A percentile compares a stretch with the other conserved stretches of the same genome.
Conservation (phyloP, 2,888 invertebrate genomes). For the Schizotus pectinicornis region DNA sequence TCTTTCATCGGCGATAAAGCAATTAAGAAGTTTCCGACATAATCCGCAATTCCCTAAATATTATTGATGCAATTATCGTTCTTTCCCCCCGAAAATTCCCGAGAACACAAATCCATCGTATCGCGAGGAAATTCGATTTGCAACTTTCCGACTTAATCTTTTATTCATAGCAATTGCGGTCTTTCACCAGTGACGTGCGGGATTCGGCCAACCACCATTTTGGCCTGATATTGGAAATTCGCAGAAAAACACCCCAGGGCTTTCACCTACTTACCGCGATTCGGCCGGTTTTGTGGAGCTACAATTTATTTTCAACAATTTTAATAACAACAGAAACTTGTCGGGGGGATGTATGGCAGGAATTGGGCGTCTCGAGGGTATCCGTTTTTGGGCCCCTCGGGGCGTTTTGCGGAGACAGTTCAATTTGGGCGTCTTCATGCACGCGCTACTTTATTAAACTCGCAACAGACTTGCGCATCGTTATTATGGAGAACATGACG, state of each 20-base stretch:
- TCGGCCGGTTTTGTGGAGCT: too few relatives aligned
- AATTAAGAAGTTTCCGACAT: background rate
- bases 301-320: too few relatives aligned
- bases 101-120: too few relatives aligned
- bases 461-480: background rate
- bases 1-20: background rate
- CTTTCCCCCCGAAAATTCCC: background rate
- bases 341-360: too few relatives aligned
- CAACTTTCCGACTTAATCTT: background rate
- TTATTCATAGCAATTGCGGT: background rate
- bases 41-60: background rate
- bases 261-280: too few relatives aligned
- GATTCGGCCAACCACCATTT: too few relatives aligned
- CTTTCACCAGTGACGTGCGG: background rate
- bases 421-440: background rate
- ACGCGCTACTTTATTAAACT: background rate
- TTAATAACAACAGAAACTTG: too few relatives aligned
- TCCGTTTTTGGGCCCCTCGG: too few relatives aligned
- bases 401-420: background rate
- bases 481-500: slow-evolving; percentile 4
- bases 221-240: too few relatives aligned
- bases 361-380: too few relatives aligned
- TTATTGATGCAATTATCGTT: background rate
- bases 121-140: background rate
- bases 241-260: too few relatives aligned